These are phyloP conservation scores for Trichomycterus rosablanca DNA, from an alignment of 2,113 vertebrate species.

Conservation along the genomic window DNA sequence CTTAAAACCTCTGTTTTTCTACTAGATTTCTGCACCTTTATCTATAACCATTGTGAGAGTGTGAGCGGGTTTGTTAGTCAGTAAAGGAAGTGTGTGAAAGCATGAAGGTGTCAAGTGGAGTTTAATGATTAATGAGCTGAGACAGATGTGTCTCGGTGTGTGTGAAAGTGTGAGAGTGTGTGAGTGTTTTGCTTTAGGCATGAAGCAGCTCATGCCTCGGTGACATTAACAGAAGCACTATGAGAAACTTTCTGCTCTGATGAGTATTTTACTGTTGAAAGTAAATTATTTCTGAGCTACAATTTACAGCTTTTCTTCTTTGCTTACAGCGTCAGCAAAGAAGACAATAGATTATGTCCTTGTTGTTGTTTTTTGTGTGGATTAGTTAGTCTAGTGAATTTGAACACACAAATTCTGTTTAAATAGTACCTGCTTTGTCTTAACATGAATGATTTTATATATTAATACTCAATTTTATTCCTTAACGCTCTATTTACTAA, in stretches of 20 bases:
- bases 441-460: too few species aligned
- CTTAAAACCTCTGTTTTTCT: neutral
- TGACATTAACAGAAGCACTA: conserved; percentile 15
- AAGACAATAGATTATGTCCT: too few species aligned
- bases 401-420: too few species aligned
- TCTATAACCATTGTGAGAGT: neutral
- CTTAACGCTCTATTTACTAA: too few species aligned
- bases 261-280: neutral
- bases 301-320: too few species aligned
- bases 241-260: neutral
- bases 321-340: too few species aligned
- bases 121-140: conserved; percentile 40
- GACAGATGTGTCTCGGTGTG: neutral
- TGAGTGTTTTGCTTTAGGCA: conserved; percentile 21
- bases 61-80: neutral
- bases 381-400: too few species aligned
- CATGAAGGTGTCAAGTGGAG: conserved; percentile 13
- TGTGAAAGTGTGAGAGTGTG: conserved; percentile 5
- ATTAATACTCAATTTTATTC: too few species aligned
- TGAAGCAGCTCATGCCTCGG: conserved; percentile 15
- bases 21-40: neutral
- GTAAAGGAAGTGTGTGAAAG: neutral
- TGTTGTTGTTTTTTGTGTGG: too few species aligned
- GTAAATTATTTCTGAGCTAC: too few species aligned
- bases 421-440: too few species aligned